phyloP scores from a whole-genome alignment of 2,113 vertebrate species.

The Phalacrocorax carbo region DNA sequence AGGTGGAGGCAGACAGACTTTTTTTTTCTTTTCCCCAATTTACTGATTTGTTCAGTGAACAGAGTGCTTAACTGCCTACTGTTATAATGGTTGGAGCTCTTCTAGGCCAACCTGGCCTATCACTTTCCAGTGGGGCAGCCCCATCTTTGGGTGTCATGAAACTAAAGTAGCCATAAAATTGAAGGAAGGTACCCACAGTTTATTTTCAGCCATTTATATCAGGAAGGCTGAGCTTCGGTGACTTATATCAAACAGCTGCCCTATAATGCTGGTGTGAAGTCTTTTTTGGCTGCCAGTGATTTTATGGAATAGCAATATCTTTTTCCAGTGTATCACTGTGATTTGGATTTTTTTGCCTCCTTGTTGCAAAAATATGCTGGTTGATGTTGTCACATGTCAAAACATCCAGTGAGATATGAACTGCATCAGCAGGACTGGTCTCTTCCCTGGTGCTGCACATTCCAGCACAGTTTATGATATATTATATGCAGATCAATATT shows the following conservation, averaged over 20 bases:
- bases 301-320: background rate
- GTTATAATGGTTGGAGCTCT: too few relatives aligned
- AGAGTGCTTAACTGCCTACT: too few relatives aligned
- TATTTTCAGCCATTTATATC: too few relatives aligned
- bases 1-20: too few relatives aligned
- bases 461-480: background rate
- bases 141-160: too few relatives aligned
- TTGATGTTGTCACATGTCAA: conserved; percentile 31
- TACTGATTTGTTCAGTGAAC: too few relatives aligned
- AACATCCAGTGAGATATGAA: conserved; percentile 42
- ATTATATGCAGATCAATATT: conserved; percentile 39
- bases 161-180: too few relatives aligned
- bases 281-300: background rate
- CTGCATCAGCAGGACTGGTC: background rate
- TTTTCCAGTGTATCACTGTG: background rate
- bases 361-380: conserved; percentile 4
- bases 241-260: background rate
- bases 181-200: too few relatives aligned
- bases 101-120: too few relatives aligned
- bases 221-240: too few relatives aligned
- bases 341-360: background rate
- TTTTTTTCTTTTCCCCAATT: too few relatives aligned
- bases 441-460: background rate
- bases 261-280: background rate
- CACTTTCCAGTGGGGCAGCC: too few relatives aligned